Evolutionary conservation across 2,797 vertebrate species (phyloP), one percentile per base, ranked within the genome.

Genomic region (Leuciscus waleckii): DNA sequence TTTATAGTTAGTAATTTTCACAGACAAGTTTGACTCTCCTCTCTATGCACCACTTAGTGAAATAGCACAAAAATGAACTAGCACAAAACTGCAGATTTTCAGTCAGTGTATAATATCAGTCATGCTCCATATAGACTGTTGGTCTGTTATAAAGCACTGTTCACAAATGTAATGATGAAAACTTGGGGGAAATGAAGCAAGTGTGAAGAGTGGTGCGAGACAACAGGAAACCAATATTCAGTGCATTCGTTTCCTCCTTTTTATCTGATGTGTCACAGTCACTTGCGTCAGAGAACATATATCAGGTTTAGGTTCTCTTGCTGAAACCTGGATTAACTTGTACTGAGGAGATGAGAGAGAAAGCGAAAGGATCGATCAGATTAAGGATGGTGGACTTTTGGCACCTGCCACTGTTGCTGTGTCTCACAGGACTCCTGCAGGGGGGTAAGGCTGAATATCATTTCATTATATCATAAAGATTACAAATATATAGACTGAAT

Each of bases 331-430:
- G 21, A 5, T 43, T 23, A 35, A 23, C 51, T 37, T 35, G 35
- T 16, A 1, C 26, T 65, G 26, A 32, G 1, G n/a, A 7, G 51
- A 7, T 69, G 37, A 82, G 26, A 68, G 1, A 46, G 32, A 69
- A 54, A 35, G 7, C 6, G 73, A 26, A 43, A n/a, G 35, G 17
- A 41, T 54, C 11, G 21, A 19, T 51, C 43, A 16, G 46, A n/a
- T 61, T 80, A 87, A 92, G 71, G 71, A 95, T 95, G 94, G 78
- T 35, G 82, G 19, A 65, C 41, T 41, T 75, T 65, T 85, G 91
- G 90, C 81, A 61, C 32, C n/a, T 43, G 41, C 43, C 16, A 81
- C 83, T 92, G 19, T 61, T 94, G 37, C 11, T 93, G 35, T 90
- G 46, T 65, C 86, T 94, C 2, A 73, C 67, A 23, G 85, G 84